A percentile compares a stretch with the other conserved stretches of the same genome.
Evolutionary conservation across 2,888 invertebrate genomes (phyloP).

Genomic region (Drosophila rubida): DNA sequence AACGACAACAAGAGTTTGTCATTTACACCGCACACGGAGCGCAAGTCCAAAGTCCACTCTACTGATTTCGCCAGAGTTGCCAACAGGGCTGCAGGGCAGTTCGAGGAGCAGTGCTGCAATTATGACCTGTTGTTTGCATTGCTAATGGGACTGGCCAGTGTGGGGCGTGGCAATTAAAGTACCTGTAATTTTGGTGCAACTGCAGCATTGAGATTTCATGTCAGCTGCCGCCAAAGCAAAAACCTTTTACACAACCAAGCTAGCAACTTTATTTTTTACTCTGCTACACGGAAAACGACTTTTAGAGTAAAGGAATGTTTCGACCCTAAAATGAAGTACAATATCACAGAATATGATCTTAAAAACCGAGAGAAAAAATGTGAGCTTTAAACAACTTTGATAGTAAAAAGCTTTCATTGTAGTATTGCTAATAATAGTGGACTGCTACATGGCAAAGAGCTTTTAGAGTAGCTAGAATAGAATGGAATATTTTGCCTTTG

Average conservation of each 20-base stretch:
- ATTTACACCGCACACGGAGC: constrained; percentile 50
- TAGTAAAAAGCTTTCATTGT: no score
- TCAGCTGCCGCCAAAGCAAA: background rate
- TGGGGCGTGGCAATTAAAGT: constrained; percentile 63
- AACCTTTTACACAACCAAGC: background rate
- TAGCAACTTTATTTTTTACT: background rate
- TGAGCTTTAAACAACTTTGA: no score
- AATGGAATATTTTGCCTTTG: no score
- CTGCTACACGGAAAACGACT: no score
- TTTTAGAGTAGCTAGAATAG: no score
- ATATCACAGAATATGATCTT: no score
- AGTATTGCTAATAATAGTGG: no score
- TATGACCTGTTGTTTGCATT: constrained; percentile 60
- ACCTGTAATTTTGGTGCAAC: constrained; percentile 26
- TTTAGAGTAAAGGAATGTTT: no score
- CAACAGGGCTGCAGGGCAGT: no score
- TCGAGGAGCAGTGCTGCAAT: constrained; percentile 30
- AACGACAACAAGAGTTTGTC: constrained; percentile 47
- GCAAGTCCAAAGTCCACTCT: constrained; percentile 49
- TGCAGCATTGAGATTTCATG: background rate
- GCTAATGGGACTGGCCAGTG: constrained; percentile 44
- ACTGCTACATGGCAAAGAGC: no score
- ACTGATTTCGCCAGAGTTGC: constrained; percentile 26
- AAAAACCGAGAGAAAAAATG: no score
- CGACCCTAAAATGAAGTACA: no score